Conservation (phyloP, 2,888 invertebrate species). For the Eutolmus rufibarbis region DNA sequence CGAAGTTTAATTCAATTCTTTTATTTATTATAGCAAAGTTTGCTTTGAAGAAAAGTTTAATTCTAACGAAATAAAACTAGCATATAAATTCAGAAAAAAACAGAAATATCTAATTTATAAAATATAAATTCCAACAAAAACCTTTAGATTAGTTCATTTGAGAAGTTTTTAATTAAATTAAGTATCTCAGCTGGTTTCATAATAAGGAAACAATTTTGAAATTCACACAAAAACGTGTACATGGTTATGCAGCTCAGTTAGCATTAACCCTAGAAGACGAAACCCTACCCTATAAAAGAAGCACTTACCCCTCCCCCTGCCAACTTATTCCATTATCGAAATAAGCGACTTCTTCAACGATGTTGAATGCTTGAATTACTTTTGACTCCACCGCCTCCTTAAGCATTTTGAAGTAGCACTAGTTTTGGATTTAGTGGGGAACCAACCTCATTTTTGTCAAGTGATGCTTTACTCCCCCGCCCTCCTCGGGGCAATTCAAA, state of each 20-base stretch:
- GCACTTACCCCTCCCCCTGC: background rate
- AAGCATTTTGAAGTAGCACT: background rate
- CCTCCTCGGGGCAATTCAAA: background rate
- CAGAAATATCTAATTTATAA: too few species aligned
- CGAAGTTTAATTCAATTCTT: too few species aligned
- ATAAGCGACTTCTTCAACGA: background rate
- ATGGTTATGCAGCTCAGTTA: background rate
- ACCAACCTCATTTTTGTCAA: background rate
- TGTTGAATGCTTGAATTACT: background rate
- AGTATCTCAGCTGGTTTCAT: background rate
- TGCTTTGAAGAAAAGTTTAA: too few species aligned
- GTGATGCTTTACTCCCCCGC: background rate
- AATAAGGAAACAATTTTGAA: background rate
- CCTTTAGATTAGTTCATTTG: too few species aligned
- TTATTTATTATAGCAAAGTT: too few species aligned
- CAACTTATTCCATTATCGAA: background rate
- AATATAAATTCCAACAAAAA: too few species aligned
- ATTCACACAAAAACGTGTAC: background rate
- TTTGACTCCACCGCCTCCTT: background rate
- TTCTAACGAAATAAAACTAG: too few species aligned
- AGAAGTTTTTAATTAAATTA: background rate
- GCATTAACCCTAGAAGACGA: background rate
- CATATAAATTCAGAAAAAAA: too few species aligned
- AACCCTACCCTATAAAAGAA: background rate
- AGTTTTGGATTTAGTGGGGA: background rate